These are phyloP conservation scores for Plestiodon gilberti DNA, from an alignment of 2,113 vertebrate genomes.

Conservation along the genomic window DNA sequence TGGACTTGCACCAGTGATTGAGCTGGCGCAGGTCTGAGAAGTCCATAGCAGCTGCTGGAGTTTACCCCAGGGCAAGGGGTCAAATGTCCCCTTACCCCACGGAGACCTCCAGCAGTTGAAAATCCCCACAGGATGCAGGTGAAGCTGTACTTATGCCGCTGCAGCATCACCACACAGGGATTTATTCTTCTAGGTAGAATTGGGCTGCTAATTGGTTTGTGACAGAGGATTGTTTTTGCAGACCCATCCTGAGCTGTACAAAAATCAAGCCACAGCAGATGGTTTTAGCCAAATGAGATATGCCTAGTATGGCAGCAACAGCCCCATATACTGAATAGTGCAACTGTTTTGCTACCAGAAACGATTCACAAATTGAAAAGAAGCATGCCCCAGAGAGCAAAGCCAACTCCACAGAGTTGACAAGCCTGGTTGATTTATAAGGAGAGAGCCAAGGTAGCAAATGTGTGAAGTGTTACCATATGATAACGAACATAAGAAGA, in stretches of 20 bases:
- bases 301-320: background rate
- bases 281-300: background rate
- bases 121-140: no score
- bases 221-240: background rate
- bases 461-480: background rate
- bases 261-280: background rate
- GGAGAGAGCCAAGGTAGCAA: conserved; percentile 1
- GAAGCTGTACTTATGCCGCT: no score
- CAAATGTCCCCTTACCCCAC: no score
- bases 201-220: background rate
- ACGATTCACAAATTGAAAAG: conserved; percentile 2
- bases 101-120: no score
- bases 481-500: background rate
- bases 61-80: no score
- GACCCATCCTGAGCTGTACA: background rate
- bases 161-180: no score
- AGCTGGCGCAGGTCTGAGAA: no score
- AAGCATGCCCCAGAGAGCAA: background rate
- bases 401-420: background rate
- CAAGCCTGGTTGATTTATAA: conserved; percentile 11
- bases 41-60: no score
- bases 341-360: conserved; percentile 11
- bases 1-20: no score
- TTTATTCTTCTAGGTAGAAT: no score
- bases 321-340: background rate